Percentiles rank a stretch among this genome's conserved stretches.
phyloP scores from a whole-genome alignment of 2,888 invertebrate genomes.

The Zelleria hepariella region DNA sequence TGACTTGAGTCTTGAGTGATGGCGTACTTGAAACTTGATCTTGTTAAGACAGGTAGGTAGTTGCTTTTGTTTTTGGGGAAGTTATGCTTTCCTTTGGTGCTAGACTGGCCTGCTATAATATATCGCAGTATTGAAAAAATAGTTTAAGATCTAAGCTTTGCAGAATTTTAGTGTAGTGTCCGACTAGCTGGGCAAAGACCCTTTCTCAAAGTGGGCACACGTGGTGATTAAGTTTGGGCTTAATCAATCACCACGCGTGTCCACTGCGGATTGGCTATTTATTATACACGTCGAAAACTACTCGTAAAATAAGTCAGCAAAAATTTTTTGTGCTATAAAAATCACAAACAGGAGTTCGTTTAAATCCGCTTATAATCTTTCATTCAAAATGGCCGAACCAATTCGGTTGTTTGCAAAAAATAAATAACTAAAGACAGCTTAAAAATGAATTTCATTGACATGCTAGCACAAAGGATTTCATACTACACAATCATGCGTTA shows the following conservation, averaged over 20 bases:
- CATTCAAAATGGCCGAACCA: not conserved
- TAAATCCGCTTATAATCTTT: not conserved
- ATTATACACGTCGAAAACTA: no score
- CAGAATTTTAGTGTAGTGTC: no score
- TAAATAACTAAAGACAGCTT: not conserved
- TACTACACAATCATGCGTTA: not conserved
- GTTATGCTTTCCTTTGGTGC: no score
- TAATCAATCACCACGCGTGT: no score
- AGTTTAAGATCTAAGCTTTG: no score
- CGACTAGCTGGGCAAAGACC: no score
- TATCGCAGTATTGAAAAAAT: no score
- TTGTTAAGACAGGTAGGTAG: not conserved
- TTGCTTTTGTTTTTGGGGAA: not conserved
- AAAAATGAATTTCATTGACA: not conserved
- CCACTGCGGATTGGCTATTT: no score
- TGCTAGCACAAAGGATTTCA: not conserved
- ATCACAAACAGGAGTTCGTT: not conserved
- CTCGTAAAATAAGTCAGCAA: no score
- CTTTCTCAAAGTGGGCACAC: no score
- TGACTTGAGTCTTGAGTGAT: not conserved
- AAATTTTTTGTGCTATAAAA: not conserved
- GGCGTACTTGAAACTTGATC: not conserved
- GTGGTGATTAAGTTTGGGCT: no score
- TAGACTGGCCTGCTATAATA: no score
- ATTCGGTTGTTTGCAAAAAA: not conserved